These are phyloP conservation scores for Archips crataeganus DNA, from an alignment of 2,888 invertebrate genomes.

Conservation along the genomic window DNA sequence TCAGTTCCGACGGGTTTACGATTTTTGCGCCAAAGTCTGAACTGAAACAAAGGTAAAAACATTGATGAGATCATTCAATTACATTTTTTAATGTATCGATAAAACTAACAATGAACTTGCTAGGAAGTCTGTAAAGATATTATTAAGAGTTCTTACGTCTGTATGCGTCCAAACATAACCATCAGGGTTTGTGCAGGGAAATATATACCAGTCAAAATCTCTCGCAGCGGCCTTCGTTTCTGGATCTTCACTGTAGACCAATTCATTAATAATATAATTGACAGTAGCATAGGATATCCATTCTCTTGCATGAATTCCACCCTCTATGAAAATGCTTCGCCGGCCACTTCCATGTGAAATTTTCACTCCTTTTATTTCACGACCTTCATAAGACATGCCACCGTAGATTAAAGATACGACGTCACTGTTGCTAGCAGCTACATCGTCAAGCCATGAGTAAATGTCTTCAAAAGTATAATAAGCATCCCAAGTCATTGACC, in stretches of 20 bases:
- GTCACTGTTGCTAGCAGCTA: slow-evolving; percentile 32
- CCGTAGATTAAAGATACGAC: slow-evolving; percentile 33
- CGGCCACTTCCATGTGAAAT: slow-evolving; percentile 48
- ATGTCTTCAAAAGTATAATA: slow-evolving; percentile 43
- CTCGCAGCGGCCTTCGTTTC: slow-evolving; percentile 68
- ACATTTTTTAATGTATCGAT: background rate
- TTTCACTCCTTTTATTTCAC: slow-evolving; percentile 62
- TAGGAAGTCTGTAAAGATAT: background rate
- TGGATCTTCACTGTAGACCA: slow-evolving; percentile 74
- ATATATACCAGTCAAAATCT: slow-evolving; percentile 87
- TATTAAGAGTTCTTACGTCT: slow-evolving; percentile 51
- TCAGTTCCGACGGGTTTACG: slow-evolving; percentile 75
- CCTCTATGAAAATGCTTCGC: slow-evolving; percentile 47
- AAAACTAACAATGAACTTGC: background rate
- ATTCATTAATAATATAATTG: slow-evolving; percentile 80
- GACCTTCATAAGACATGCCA: slow-evolving; percentile 36
- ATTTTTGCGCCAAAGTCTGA: slow-evolving; percentile 87
- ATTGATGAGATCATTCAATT: background rate
- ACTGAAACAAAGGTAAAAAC: slow-evolving; percentile 58
- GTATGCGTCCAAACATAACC: slow-evolving; percentile 88
- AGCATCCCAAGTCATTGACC: slow-evolving; percentile 41
- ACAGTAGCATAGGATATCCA: slow-evolving; percentile 87
- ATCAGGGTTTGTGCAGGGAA: slow-evolving; percentile 89
- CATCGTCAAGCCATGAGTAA: slow-evolving; percentile 38
- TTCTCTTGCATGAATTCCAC: slow-evolving; percentile 88